Evolutionary conservation across 1,140 invertebrate species (phyloP), one percentile per base, ranked within the genome.

Genomic region (Drosophila nikananu): DNA sequence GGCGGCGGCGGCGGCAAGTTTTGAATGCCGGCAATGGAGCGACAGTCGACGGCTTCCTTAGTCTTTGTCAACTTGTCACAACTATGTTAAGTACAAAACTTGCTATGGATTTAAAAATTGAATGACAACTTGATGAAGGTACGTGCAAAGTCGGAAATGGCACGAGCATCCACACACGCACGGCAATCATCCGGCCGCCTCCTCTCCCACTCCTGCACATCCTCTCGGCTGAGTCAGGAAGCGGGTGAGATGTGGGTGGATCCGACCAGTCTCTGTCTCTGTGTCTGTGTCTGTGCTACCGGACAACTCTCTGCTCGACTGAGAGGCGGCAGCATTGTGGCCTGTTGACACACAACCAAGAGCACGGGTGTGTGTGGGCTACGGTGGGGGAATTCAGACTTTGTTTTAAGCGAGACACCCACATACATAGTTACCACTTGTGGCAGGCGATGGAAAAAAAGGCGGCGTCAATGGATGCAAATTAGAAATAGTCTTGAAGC

Each of bases 51-150:
- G 64, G 83, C 68, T 61, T 81, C 79, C 81, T 81, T 84, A 64
- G 70, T 81, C 83, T 90, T 89, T 89, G 84, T 89, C 84, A 89
- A 84, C 74, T 81, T 90, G 86, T 84, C 86, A 90, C 86, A 90
- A 90, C 86, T 90, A 90, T 90, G 86, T 90, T 89, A 90, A 90
- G 86, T 90, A 89, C 81, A 84, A 89, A 90, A 89, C 84, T 86
- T 90, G 86, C 86, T 74, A 90, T 90, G 86, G 86, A 90, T 90
- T 90, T 90, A 90, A 90, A 90, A 90, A 90, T 90, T 90, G 86
- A 90, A 90, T 90, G 86, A 90, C 86, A 90, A 90, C 86, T 90
- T 90, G 86, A 90, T 90, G 86, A 90, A 90, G 86, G 86, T 90
- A 90, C 86, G 84, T 90, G 86, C 83, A 89, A 89, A 86, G 84